Evolutionary conservation across 2,888 invertebrate species (phyloP), one percentile per base, ranked within the genome.

Genomic region (Tromatobia lineatoria): DNA sequence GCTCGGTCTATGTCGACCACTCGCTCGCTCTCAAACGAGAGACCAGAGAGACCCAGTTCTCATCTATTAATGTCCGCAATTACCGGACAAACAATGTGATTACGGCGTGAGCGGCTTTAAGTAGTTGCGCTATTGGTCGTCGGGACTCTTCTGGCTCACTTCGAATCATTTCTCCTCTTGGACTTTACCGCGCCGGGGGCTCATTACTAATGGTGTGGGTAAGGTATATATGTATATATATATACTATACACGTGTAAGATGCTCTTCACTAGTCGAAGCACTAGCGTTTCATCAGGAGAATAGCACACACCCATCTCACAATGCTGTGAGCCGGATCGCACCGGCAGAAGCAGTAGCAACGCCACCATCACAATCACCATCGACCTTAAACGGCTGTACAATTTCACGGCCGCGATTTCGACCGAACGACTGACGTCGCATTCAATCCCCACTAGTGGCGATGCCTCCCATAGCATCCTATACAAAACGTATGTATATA

Each of bases 21-120:
- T 59, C 57, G 18, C 66, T 73, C 25, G 73, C 57, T 29, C 25
- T 18, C 18, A 18, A 71, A 79, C 52, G 82, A 85, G 71, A 84
- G 85, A 86, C 67, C 59, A 20, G 52, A 20, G 81, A 88, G 90
- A 91, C 91, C 91, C 90, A 91, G 90, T 91, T 92, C 92, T 91
- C 92, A 91, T 91, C 92, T 90, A 91, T 91, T 91, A 91, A 92
- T 89, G 90, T 88, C 88, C 89, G 88, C 91, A 90, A 92, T 91
- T 91, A 90, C 89, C 87, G 86, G 78, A 59, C 88, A 85, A 91
- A 92, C 91, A 92, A 92, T 91, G 90, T 89, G 91, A 92, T 91
- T 91, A 90, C 89, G 74, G 83, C 61, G 78, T 69, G 82, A 77
- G 79, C 85, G 82, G 89, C 87, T 89, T 91, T 90, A 89, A 91